A percentile compares a stretch with the other conserved stretches of the same genome.
phyloP scores from a whole-genome alignment of 2,797 vertebrate species.

The Sebastes steindachneri region DNA sequence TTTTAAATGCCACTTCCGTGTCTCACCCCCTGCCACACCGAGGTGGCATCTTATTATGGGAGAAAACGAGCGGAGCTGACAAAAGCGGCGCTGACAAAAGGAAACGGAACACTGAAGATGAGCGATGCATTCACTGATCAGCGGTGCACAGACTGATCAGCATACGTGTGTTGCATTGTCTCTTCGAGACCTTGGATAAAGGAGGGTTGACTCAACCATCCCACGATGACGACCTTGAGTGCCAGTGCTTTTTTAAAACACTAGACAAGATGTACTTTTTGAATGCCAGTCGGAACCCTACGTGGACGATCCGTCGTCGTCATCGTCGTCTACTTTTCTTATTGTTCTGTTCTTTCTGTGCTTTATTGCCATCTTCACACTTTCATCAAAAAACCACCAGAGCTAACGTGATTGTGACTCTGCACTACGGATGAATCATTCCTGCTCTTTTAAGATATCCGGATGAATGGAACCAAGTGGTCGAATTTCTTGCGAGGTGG shows the following conservation, averaged over 20 bases:
- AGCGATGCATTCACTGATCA: constrained; percentile 30
- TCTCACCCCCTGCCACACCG: constrained; percentile 75
- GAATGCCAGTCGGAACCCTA: constrained; percentile 41
- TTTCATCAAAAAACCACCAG: constrained; percentile 56
- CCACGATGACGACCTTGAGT: constrained; percentile 45
- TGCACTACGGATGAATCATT: constrained; percentile 60
- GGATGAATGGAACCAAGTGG: constrained; percentile 26
- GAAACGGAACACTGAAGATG: constrained; percentile 62
- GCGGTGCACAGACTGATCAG: constrained; percentile 41
- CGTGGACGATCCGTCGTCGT: constrained; percentile 13
- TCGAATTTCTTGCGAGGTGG: constrained; percentile 39
- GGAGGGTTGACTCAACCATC: constrained; percentile 18
- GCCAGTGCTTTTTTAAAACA: constrained; percentile 67
- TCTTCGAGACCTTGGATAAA: constrained; percentile 36
- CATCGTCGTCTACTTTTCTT: constrained; percentile 36
- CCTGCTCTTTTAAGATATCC: constrained; percentile 57
- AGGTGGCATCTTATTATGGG: constrained; percentile 56
- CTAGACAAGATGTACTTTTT: constrained; percentile 48
- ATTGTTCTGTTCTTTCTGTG: constrained; percentile 36
- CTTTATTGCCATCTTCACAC: constrained; percentile 45
- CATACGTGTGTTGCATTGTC: constrained; percentile 25
- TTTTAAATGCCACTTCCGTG: constrained; percentile 72
- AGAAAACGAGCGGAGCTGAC: constrained; percentile 65
- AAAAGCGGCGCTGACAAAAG: constrained; percentile 22
- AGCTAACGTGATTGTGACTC: constrained; percentile 68